These are phyloP conservation scores for Sebastes reedi DNA, from an alignment of 2,797 vertebrate species.

Conservation along the genomic window DNA sequence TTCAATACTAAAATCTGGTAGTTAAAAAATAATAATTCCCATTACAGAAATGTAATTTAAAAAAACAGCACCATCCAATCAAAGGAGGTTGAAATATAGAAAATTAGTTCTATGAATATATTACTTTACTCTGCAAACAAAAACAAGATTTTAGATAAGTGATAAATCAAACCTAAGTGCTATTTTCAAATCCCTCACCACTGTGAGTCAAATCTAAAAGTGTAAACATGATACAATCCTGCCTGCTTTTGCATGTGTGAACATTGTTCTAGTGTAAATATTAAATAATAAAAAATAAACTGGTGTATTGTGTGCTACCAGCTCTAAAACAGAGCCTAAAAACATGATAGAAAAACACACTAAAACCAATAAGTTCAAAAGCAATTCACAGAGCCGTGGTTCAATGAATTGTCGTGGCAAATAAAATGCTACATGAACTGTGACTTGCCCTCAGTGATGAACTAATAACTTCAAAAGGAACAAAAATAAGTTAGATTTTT, in stretches of 20 bases:
- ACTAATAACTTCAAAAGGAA: conserved; percentile 34
- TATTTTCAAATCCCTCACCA: background rate
- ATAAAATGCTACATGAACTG: conserved; percentile 27
- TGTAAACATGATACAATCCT: conserved; percentile 2
- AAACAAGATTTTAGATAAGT: background rate
- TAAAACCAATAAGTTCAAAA: background rate
- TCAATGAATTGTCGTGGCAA: background rate
- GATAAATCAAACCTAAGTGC: conserved; percentile 22
- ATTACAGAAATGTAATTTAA: conserved; percentile 19
- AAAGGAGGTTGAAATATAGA: conserved; percentile 33
- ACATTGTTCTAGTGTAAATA: background rate
- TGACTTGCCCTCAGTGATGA: conserved; percentile 2
- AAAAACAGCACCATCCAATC: conserved; percentile 51
- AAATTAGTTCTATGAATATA: conserved; percentile 61
- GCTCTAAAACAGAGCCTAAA: background rate
- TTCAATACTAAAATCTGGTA: conserved; percentile 48
- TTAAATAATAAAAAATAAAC: background rate
- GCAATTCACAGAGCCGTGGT: background rate
- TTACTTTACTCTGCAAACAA: conserved; percentile 44
- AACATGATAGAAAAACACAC: background rate
- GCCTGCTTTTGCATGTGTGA: conserved; percentile 17
- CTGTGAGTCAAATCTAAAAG: conserved; percentile 2
- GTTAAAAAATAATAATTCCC: conserved; percentile 19
- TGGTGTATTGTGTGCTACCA: background rate
- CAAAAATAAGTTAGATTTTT: conserved; percentile 29